phyloP scores from a whole-genome alignment of 1,140 invertebrate species.

The Drosophila prosaltans region DNA sequence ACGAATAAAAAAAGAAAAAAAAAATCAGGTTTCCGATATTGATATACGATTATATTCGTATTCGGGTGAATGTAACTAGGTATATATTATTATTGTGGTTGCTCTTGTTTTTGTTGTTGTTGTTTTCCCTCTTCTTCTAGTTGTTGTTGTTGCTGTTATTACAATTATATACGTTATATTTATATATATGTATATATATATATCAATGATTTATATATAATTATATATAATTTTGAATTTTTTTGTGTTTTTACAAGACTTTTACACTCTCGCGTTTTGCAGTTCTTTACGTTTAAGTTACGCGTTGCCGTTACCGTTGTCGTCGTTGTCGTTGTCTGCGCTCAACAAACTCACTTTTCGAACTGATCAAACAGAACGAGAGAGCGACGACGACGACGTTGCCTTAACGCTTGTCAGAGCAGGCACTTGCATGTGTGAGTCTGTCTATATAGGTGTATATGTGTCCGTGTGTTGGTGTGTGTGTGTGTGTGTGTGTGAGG shows the following conservation, averaged over 20 bases:
- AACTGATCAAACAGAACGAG: constrained; percentile 74
- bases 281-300: constrained; percentile 10
- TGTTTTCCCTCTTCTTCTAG: constrained; percentile 20
- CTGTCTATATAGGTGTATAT: constrained; percentile 16
- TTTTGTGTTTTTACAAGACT: constrained; percentile 31
- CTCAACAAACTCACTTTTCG: constrained; percentile 73
- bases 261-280: constrained; percentile 44
- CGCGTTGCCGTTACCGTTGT: constrained; percentile 17
- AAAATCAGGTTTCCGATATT: constrained; percentile 58
- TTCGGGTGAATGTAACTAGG: constrained; percentile 50
- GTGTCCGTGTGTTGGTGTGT: constrained; percentile 29
- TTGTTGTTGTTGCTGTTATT: constrained; percentile 1
- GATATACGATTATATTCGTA: constrained; percentile 39
- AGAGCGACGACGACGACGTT: constrained; percentile 39
- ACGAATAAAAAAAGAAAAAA: constrained; percentile 41
- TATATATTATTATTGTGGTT: constrained; percentile 30
- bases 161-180: neutral
- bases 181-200: neutral
- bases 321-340: constrained; percentile 50
- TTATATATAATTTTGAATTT: constrained; percentile 2
- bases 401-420: constrained; percentile 30
- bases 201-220: neutral
- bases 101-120: constrained; percentile 21
- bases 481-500: constrained; percentile 2
- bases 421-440: constrained; percentile 20